Evolutionary conservation across 2,113 vertebrate genomes (phyloP).

Genomic region (Bostrychus sinensis): DNA sequence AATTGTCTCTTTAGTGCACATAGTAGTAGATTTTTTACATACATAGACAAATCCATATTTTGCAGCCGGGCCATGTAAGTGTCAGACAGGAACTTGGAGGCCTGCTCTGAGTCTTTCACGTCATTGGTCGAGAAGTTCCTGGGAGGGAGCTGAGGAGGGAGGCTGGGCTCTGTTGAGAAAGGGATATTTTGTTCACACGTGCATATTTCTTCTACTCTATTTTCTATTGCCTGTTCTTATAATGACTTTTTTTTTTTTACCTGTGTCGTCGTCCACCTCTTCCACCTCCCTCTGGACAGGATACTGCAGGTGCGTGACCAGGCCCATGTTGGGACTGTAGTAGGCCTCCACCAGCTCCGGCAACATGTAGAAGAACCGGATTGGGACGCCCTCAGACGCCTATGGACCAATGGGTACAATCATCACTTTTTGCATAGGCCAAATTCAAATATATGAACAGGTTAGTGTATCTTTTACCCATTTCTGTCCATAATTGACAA

Average conservation of each 20-base stretch:
- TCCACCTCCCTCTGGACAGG: constrained; percentile 88
- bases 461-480: too few species aligned
- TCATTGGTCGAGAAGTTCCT: constrained; percentile 83
- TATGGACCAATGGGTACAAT: constrained; percentile 47
- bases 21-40: constrained; percentile 44
- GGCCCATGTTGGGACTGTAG: constrained; percentile 92
- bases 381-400: constrained; percentile 94
- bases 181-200: background rate
- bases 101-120: constrained; percentile 81
- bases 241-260: too few species aligned
- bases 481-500: too few species aligned
- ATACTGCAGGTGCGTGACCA: constrained; percentile 91
- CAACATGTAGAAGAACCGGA: constrained; percentile 87
- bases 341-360: constrained; percentile 95
- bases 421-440: background rate
- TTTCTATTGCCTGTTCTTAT: background rate
- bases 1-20: background rate
- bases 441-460: too few species aligned
- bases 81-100: constrained; percentile 80
- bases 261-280: constrained; percentile 87
- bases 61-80: constrained; percentile 86
- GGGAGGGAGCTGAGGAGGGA: constrained; percentile 89
- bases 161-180: constrained; percentile 75
- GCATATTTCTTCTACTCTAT: background rate
- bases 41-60: constrained; percentile 86